Conservation (phyloP, 2,888 invertebrate species). For the Strigamia transsilvanica region DNA sequence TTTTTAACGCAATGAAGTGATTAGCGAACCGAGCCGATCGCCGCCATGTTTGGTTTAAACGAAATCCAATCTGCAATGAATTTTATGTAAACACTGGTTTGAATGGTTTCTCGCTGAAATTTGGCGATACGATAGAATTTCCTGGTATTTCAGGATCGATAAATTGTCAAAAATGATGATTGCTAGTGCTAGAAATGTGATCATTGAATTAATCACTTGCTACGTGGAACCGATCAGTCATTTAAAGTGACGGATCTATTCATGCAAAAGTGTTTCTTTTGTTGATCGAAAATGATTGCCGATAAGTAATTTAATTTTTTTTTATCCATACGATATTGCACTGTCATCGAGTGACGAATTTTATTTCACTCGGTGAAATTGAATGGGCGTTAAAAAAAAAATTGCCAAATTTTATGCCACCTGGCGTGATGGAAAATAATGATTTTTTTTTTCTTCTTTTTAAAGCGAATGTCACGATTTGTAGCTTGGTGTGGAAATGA, state of each 20-base stretch:
- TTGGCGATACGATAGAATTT: background rate
- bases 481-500: background rate
- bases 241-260: slow-evolving; percentile 19
- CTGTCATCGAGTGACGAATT: slow-evolving; percentile 24
- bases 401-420: slow-evolving; percentile 10
- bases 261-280: slow-evolving; percentile 40
- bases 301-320: slow-evolving; percentile 31
- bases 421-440: background rate
- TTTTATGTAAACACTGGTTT: background rate
- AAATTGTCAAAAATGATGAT: slow-evolving; percentile 3
- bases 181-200: background rate
- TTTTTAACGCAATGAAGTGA: too few relatives aligned
- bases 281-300: slow-evolving; percentile 18
- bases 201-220: background rate
- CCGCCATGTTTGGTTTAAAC: background rate
- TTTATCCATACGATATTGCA: background rate
- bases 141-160: background rate
- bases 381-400: slow-evolving; percentile 14
- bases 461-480: background rate
- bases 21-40: too few relatives aligned
- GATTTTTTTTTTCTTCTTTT: background rate
- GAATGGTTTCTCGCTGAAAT: too few relatives aligned
- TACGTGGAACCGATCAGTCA: background rate
- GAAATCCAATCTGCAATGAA: background rate
- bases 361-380: slow-evolving; percentile 10